These are phyloP conservation scores for Eira barbara DNA, from an alignment of 2,113 vertebrate species.

Conservation along the genomic window DNA sequence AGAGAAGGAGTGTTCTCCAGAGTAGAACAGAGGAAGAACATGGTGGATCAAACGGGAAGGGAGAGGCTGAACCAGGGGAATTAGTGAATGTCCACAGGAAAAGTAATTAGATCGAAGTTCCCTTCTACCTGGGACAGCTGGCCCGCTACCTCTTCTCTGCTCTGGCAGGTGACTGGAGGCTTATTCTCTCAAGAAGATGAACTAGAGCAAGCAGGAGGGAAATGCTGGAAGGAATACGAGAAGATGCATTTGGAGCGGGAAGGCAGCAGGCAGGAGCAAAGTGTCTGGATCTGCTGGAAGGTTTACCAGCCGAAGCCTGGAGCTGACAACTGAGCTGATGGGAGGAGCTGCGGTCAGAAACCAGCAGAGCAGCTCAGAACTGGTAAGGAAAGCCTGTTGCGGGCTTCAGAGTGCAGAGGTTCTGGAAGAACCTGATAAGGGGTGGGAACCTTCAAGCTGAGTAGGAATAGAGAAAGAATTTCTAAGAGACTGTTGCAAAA, in stretches of 20 bases:
- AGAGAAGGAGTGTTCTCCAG: neutral
- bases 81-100: neutral
- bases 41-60: neutral
- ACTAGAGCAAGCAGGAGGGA: neutral
- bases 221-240: neutral
- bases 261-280: neutral
- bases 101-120: neutral
- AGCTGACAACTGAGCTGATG: neutral
- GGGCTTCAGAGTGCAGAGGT: neutral
- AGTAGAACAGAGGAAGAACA: neutral
- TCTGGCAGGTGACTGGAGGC: neutral
- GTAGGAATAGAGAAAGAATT: neutral
- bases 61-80: neutral
- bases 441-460: neutral
- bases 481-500: conserved; percentile 1
- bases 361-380: neutral
- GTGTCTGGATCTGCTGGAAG: neutral
- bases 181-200: neutral
- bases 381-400: neutral
- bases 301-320: neutral
- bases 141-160: neutral
- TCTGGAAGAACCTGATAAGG: neutral
- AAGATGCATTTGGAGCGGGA: neutral
- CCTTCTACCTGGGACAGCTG: neutral
- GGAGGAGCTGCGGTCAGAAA: neutral